Evolutionary conservation across 2,113 vertebrate genomes (phyloP), one percentile per base, ranked within the genome.

Genomic region (Dicerorhinus sumatrensis): DNA sequence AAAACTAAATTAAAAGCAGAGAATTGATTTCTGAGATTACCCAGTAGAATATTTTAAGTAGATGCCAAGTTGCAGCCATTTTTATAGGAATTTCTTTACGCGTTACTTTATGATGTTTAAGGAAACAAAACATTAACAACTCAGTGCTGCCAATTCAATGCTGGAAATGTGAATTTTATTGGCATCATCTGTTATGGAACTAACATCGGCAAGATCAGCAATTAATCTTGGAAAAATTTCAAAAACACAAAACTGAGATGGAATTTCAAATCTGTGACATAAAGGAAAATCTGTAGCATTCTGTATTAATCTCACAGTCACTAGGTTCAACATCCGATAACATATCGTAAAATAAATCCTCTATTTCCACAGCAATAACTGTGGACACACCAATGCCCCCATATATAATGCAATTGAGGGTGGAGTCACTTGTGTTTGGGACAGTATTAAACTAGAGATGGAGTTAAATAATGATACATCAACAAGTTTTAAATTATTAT

Each of bases 1-100:
- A 95, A 80, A 98, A 93, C 69, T 83, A 93, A 90, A 86, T 87
- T 92, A 95, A 96, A 85, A 97, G 31, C 51, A 92, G 20, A 94
- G 4, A 1, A 89, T 80, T 2, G n/a, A 17, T 80, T 20, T 97
- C 91, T 95, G 88, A 21, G 11, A 80, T 82, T 73, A 58, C 31
- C 51, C 65, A 96, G 42, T 54, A 25, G 6, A 95, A 86, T 91
- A 39, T 95, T 97, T 86, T 56, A 85, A 92, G 75, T 20, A 36
- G n/a, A 96, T 72, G 75, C 29, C 54, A 96, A 97, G 2, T 39
- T 80, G 67, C 9, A 96, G 13, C 48, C 25, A 91, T 97, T 98
- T 97, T 65, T n/a, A 27, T 6, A 93, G 67, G 6, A 2, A 67
- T 70, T 94, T 97, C 89, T 81, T 75, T 75, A 20, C 54, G 65